phyloP scores from a whole-genome alignment of 2,113 vertebrate species.

The Pungitius pungitius region DNA sequence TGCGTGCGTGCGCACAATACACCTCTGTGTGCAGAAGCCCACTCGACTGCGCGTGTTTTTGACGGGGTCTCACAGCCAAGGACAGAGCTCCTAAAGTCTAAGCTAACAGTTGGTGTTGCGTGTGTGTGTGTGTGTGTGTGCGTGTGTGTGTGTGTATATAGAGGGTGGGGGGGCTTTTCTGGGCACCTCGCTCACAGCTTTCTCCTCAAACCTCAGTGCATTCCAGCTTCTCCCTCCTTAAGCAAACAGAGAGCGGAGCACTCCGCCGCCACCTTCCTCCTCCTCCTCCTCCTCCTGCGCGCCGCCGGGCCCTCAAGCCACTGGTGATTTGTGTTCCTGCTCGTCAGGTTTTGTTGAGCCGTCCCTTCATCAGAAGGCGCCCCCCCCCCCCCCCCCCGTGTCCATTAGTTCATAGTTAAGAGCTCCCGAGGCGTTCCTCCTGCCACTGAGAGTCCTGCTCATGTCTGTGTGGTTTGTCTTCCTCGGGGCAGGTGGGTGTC shows the following conservation, averaged over 20 bases:
- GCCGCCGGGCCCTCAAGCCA: conserved; percentile 17
- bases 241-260: conserved; percentile 56
- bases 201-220: conserved; percentile 50
- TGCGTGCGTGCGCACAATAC: conserved; percentile 48
- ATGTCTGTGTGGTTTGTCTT: not conserved
- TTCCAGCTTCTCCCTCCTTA: conserved; percentile 67
- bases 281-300: not conserved
- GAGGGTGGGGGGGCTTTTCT: conserved; percentile 43
- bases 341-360: not conserved
- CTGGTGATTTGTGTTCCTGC: not conserved
- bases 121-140: conserved; percentile 23
- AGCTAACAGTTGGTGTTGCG: conserved; percentile 28
- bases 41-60: conserved; percentile 23
- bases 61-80: conserved; percentile 31
- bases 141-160: not conserved
- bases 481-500: conserved; percentile 23
- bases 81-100: conserved; percentile 44
- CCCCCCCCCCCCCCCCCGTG: not conserved
- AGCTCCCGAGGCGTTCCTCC: not conserved
- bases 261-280: conserved; percentile 18
- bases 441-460: not conserved
- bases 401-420: not conserved
- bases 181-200: conserved; percentile 47
- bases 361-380: not conserved
- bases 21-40: conserved; percentile 46